A percentile compares a stretch with the other conserved stretches of the same genome.
Conservation (phyloP, 2,888 invertebrate species). For the Ecdyonurus torrentis region DNA sequence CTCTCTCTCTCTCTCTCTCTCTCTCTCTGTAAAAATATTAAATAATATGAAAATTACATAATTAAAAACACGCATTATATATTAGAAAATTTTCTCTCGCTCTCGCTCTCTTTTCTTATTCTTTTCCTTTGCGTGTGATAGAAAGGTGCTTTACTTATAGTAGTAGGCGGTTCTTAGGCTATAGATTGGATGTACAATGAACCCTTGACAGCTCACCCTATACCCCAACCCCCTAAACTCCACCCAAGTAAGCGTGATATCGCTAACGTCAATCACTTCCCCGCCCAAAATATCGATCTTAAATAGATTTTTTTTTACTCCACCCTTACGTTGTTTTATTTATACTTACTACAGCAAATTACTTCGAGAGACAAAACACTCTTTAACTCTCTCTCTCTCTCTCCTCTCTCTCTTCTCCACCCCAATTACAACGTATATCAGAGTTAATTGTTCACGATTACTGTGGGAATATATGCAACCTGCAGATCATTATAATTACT, state of each 20-base stretch:
- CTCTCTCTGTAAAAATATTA: background rate
- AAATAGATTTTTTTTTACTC: background rate
- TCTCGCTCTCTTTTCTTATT: no score
- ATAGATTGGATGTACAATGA: background rate
- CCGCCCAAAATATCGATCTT: background rate
- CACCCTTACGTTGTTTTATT: background rate
- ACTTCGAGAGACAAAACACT: background rate
- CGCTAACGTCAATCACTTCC: background rate
- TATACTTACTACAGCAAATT: background rate
- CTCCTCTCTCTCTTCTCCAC: background rate
- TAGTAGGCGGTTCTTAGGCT: background rate
- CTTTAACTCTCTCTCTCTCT: background rate
- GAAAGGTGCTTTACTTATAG: no score
- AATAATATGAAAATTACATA: background rate
- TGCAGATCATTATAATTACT: background rate
- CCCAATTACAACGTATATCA: no score
- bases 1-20: no score
- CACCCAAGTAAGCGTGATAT: background rate
- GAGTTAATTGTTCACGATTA: background rate
- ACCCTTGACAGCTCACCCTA: background rate
- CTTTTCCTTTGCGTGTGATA: background rate
- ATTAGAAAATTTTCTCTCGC: no score
- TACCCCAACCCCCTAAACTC: background rate
- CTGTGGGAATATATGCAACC: background rate
- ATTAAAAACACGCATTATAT: no score